A percentile compares a stretch with the other conserved stretches of the same genome.
Evolutionary conservation across 1,140 invertebrate genomes (phyloP).

Genomic region (Probaryconus sp.): DNA sequence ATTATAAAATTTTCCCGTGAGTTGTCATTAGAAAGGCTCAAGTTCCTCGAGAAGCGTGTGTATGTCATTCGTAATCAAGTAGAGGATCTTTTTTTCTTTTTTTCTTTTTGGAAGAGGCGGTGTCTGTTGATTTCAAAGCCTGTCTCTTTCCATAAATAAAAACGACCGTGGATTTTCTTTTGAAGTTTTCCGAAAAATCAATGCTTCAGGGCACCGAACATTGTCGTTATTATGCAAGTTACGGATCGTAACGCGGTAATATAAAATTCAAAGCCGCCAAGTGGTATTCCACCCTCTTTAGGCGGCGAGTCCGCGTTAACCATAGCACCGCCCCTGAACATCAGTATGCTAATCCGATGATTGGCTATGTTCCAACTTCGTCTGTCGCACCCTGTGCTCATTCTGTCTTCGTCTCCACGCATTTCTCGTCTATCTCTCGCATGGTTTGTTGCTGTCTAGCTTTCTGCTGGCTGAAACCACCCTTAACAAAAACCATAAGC

Average conservation of each 20-base stretch:
- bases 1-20: slow-evolving; percentile 26
- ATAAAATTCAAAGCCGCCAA: slow-evolving; percentile 76
- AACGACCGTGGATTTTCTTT: slow-evolving; percentile 26
- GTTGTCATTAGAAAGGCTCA: slow-evolving; percentile 29
- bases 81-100: slow-evolving; percentile 42
- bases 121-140: slow-evolving; percentile 36
- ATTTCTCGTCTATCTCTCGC: slow-evolving; percentile 32
- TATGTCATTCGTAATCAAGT: no score
- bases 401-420: slow-evolving; percentile 27
- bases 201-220: slow-evolving; percentile 14
- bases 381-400: slow-evolving; percentile 57
- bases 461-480: slow-evolving; percentile 58
- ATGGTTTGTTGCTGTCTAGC: slow-evolving; percentile 54
- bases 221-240: slow-evolving; percentile 49
- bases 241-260: slow-evolving; percentile 44
- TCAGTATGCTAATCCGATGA: slow-evolving; percentile 78
- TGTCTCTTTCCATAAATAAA: slow-evolving; percentile 55
- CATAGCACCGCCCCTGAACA: slow-evolving; percentile 73
- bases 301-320: slow-evolving; percentile 66
- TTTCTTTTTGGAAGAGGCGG: no score
- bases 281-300: slow-evolving; percentile 65
- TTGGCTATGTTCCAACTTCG: slow-evolving; percentile 73
- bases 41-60: slow-evolving; percentile 7
- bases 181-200: slow-evolving; percentile 48
- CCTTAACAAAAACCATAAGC: slow-evolving; percentile 74